Conservation (phyloP, 2,797 vertebrate species). For the Setipinna tenuifilis region DNA sequence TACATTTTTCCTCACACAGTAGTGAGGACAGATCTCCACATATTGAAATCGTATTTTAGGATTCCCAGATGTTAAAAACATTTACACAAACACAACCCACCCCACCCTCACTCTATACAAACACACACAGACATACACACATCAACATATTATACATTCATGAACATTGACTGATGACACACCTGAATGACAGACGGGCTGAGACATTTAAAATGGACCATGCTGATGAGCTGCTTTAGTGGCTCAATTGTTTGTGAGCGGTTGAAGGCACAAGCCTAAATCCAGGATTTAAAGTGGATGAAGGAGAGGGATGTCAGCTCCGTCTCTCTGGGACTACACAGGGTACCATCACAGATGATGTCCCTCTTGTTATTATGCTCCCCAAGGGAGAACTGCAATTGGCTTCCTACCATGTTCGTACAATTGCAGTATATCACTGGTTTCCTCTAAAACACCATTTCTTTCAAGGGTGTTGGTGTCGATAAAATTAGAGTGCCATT, state of each 20-base stretch:
- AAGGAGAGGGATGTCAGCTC: not conserved
- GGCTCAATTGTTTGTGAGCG: not conserved
- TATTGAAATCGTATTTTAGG: not conserved
- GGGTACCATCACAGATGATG: slow-evolving; percentile 7
- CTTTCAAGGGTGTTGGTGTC: not conserved
- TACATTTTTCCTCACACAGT: not conserved
- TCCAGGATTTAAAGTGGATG: not conserved
- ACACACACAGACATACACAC: not conserved
- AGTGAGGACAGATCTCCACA: not conserved
- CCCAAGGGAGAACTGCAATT: not conserved
- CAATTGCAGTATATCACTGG: not conserved
- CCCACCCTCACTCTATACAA: not conserved
- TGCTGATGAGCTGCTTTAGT: not conserved
- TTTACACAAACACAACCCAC: not conserved
- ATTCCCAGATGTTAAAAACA: not conserved
- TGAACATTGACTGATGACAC: slow-evolving; percentile 20
- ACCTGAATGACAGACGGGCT: not conserved
- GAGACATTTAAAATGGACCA: slow-evolving; percentile 6
- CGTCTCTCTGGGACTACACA: not conserved
- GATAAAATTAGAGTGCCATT: not conserved
- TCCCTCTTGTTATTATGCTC: not conserved
- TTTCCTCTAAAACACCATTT: not conserved
- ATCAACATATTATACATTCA: not conserved
- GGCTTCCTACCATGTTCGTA: not conserved
- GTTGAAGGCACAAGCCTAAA: not conserved